Base-by-base conservation (phyloP, 2,113 vertebrate species). In the Reinhardtius hippoglossoides region DNA sequence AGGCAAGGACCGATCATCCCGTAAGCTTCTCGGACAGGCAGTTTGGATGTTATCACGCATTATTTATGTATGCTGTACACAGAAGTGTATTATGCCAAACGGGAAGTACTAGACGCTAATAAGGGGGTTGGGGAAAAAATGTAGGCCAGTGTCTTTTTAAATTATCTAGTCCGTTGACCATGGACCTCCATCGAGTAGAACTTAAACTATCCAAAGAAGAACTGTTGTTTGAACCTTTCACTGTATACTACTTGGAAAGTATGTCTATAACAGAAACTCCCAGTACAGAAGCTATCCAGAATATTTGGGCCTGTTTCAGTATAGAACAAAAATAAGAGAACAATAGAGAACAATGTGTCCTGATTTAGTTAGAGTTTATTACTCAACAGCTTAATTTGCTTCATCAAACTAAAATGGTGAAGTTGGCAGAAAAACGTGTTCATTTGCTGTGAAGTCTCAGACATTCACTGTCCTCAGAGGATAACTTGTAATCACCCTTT, bases 1-100 rank as follows among this genome's bases (percentile, higher is more conserved):
- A 81, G 77, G 84, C 80, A 50, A 81, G 66, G 69, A 78, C 84
- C 71, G 26, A 26, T 65, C 44, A 15, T 23, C 73, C 77, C 59
- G 18, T 2, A 1, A 82, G 78, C 65, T 65, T 21, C 52, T 75
- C 35, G 63, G 16, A 15, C 5, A 54, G 75, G 55, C 76, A 52
- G 16, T 76, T 59, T 71, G 42, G 64, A 76, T 71, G 40, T 23
- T 67, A n/a, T 16, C 74, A 52, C 31, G 67, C 7, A 9, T 2
- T 37, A 46, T 56, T 44, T 71, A 42, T 59, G 70, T 31, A 48
- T 55, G 44, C 44, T 64, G 3, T n/a, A 50, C 24, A 65, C 58
- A 57, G 9, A 69, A 50, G 24, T 60, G 23, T 10, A 18, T 13
- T 21, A 3, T 40, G 50, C 31, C 37, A 15, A 12, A 26, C 20